These are phyloP conservation scores for Smittia sp. DNA, from an alignment of 2,888 invertebrate genomes.

Conservation along the genomic window DNA sequence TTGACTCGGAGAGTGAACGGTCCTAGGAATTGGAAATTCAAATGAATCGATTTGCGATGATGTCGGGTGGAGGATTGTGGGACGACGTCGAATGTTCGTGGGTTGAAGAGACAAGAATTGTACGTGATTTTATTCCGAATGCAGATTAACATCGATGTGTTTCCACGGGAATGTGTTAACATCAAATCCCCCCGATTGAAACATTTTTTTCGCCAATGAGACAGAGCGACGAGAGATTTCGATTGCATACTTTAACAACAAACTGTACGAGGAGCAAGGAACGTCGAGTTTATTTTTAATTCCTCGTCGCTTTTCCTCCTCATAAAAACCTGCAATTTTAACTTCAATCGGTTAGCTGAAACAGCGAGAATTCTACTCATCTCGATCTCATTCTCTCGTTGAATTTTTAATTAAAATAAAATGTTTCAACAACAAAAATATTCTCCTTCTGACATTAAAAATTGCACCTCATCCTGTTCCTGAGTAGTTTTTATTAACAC, in stretches of 20 bases:
- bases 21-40: constrained; percentile 2
- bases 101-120: neutral
- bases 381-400: neutral
- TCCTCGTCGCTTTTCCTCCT: neutral
- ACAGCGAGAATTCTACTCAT: neutral
- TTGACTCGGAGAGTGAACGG: too few relatives aligned
- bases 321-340: neutral
- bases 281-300: neutral
- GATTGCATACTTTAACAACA: neutral
- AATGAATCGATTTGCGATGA: neutral
- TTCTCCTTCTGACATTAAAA: constrained; percentile 8
- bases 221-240: neutral
- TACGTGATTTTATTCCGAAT: constrained; percentile 29
- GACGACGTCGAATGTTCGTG: neutral
- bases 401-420: constrained; percentile 20
- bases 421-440: neutral
- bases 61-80: too few relatives aligned
- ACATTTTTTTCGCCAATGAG: neutral
- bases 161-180: neutral
- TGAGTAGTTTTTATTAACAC: constrained; percentile 4
- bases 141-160: constrained; percentile 21
- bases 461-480: neutral
- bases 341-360: neutral
- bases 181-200: constrained; percentile 10
- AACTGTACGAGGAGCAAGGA: neutral